A percentile compares a stretch with the other conserved stretches of the same genome.
Conservation (phyloP, 2,797 vertebrate species). For the Halcyon chelicuti region DNA sequence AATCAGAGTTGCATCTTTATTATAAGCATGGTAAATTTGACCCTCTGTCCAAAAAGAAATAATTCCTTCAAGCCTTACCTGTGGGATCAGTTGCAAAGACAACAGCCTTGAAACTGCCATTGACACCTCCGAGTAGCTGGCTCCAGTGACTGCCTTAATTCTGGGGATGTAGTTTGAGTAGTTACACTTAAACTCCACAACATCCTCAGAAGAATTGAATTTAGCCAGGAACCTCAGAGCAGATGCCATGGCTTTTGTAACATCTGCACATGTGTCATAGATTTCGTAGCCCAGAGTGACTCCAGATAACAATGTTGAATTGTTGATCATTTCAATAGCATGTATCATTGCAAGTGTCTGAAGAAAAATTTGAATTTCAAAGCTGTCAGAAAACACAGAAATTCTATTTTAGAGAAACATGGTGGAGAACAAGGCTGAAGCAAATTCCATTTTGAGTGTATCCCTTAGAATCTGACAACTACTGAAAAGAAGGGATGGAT, state of each 20-base stretch:
- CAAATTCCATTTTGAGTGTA: not conserved
- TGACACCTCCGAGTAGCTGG: slow-evolving; percentile 84
- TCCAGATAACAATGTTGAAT: slow-evolving; percentile 79
- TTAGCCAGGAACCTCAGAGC: slow-evolving; percentile 79
- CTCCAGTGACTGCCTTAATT: slow-evolving; percentile 83
- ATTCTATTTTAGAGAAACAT: not conserved
- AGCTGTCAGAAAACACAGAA: slow-evolving; percentile 76
- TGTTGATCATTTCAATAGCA: slow-evolving; percentile 86
- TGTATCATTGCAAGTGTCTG: slow-evolving; percentile 87
- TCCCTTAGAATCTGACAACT: not conserved
- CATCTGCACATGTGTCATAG: slow-evolving; percentile 87
- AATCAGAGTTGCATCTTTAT: not conserved
- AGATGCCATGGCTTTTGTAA: slow-evolving; percentile 83
- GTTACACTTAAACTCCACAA: slow-evolving; percentile 74
- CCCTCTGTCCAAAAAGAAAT: not conserved
- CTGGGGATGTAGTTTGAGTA: slow-evolving; percentile 72
- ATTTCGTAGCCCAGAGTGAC: slow-evolving; percentile 87
- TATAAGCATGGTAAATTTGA: not conserved
- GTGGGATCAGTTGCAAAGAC: slow-evolving; percentile 86
- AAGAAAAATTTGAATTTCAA: slow-evolving; percentile 77
- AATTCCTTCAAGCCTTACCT: slow-evolving; percentile 75
- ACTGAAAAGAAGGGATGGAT: not conserved
- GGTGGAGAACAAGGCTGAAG: not conserved
- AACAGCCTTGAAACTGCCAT: slow-evolving; percentile 86
- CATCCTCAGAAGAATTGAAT: slow-evolving; percentile 62